Percentiles rank a stretch among this genome's conserved stretches.
Evolutionary conservation across 2,113 vertebrate genomes (phyloP).

Genomic region (Nyctibius bracteatus): DNA sequence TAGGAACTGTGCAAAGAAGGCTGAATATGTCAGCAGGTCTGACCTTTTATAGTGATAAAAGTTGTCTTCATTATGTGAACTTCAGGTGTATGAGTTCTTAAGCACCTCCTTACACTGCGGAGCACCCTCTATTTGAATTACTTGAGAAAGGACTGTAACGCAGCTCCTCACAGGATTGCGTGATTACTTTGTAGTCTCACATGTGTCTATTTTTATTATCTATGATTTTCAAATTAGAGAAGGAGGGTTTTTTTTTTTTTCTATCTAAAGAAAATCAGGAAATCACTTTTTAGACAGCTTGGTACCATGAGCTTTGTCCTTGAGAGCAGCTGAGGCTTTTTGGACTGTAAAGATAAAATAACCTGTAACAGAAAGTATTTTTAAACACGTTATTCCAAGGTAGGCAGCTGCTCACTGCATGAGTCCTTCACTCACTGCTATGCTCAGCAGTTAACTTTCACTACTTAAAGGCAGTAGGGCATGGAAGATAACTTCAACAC

Average conservation of each 20-base stretch:
- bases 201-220: not conserved
- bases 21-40: not conserved
- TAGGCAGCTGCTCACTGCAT: slow-evolving; percentile 65
- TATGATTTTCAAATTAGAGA: not conserved
- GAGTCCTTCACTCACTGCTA: slow-evolving; percentile 44
- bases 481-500: not conserved
- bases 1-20: not conserved
- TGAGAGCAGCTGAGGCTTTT: slow-evolving; percentile 55
- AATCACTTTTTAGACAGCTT: not conserved
- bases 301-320: slow-evolving; percentile 55
- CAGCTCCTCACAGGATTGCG: not conserved
- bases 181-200: not conserved
- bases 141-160: not conserved
- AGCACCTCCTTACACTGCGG: not conserved
- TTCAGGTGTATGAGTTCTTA: not conserved
- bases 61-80: not conserved
- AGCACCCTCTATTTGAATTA: not conserved
- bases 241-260: not conserved
- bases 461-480: slow-evolving; percentile 2
- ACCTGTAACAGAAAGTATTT: slow-evolving; percentile 60
- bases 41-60: rapidly evolving
- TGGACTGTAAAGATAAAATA: slow-evolving; percentile 50
- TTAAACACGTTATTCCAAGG: slow-evolving; percentile 64
- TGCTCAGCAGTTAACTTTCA: slow-evolving; percentile 46
- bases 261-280: not conserved